These are phyloP conservation scores for Halesus radiatus DNA, from an alignment of 1,140 invertebrate species.

Conservation along the genomic window DNA sequence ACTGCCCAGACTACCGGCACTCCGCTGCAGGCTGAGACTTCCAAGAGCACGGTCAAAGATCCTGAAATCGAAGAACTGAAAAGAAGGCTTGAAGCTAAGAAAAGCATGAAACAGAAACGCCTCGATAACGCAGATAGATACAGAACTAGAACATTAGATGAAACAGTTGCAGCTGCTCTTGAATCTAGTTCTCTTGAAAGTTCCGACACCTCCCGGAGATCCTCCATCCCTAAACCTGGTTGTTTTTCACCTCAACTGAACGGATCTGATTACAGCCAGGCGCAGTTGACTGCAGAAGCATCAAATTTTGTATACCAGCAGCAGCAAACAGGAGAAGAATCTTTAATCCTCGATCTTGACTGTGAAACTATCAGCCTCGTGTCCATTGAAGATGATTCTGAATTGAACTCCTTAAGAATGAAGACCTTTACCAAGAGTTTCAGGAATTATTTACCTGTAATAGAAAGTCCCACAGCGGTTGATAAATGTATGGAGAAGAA, in stretches of 20 bases:
- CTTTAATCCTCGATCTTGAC: conserved; percentile 61
- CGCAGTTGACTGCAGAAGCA: conserved; percentile 34
- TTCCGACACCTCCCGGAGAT: background rate
- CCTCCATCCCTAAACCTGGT: conserved; percentile 37
- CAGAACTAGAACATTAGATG: conserved; percentile 74
- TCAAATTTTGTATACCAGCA: conserved; percentile 39
- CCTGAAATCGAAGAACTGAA: conserved; percentile 67
- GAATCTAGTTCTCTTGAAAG: conserved; percentile 39
- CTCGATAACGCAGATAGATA: conserved; percentile 76
- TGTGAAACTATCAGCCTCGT: conserved; percentile 79
- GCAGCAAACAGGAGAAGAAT: conserved; percentile 45
- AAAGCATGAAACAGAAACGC: conserved; percentile 71
- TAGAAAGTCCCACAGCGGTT: conserved; percentile 66
- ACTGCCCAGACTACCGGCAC: conserved; percentile 9
- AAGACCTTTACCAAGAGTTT: conserved; percentile 67
- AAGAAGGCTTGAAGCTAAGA: conserved; percentile 66
- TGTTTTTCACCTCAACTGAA: conserved; percentile 29
- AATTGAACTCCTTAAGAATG: conserved; percentile 68
- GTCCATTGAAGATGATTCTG: conserved; percentile 74
- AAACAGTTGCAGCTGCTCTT: conserved; percentile 63
- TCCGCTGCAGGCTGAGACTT: background rate
- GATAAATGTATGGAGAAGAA: conserved; percentile 68
- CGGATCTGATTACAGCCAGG: conserved; percentile 40
- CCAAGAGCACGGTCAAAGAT: conserved; percentile 51
- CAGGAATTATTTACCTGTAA: conserved; percentile 65